Evolutionary conservation across 2,113 vertebrate species (phyloP).

Genomic region (Vidua chalybeata): DNA sequence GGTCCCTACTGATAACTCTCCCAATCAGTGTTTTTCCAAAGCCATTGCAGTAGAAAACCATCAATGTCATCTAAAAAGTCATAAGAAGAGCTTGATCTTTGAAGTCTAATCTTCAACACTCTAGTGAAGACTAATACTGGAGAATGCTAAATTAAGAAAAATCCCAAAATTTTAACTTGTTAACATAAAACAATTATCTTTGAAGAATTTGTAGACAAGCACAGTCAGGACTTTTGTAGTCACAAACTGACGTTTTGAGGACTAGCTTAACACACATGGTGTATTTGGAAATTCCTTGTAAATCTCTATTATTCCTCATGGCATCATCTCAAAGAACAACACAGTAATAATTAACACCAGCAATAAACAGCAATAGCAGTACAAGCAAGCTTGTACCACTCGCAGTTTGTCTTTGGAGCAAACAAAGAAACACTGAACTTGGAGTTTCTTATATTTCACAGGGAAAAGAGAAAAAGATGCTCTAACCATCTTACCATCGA

Average conservation of each 20-base stretch:
- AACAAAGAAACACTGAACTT: neutral
- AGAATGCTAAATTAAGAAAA: neutral
- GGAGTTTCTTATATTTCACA: neutral
- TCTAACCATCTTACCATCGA: conserved; percentile 74
- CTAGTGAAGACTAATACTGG: neutral
- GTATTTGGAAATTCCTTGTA: neutral
- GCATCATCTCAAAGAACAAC: neutral
- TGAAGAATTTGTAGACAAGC: neutral
- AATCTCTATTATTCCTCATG: neutral
- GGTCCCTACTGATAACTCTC: neutral
- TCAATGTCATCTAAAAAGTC: neutral
- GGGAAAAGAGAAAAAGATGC: neutral
- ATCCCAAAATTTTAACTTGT: neutral
- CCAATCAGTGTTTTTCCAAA: neutral
- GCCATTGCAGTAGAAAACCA: neutral
- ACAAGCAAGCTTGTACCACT: neutral
- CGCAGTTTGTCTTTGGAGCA: neutral
- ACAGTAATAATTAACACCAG: neutral
- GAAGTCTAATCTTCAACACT: neutral
- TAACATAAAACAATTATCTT: neutral
- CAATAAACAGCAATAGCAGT: neutral
- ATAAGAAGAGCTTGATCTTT: neutral
- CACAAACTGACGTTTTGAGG: neutral
- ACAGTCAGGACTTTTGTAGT: neutral
- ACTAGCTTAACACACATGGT: neutral